phyloP scores from a whole-genome alignment of 1,140 invertebrate genomes.

The Nephila pilipes region DNA sequence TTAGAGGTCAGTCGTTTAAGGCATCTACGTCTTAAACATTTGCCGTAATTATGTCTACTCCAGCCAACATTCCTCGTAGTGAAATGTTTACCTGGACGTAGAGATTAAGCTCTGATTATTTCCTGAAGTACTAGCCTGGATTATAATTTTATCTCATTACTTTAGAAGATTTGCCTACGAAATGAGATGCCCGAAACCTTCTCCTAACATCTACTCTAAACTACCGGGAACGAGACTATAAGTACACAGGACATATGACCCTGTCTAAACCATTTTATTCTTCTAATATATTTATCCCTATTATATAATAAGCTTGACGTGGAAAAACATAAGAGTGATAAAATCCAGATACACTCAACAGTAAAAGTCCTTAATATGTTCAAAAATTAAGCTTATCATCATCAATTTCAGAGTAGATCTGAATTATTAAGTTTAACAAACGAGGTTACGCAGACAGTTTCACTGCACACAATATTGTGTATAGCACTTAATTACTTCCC shows the following conservation, averaged over 20 bases:
- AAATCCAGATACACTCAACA: slow-evolving; percentile 61
- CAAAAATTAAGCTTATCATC: slow-evolving; percentile 71
- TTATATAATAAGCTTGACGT: slow-evolving; percentile 59
- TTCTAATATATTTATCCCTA: slow-evolving; percentile 58
- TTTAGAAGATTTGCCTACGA: slow-evolving; percentile 38
- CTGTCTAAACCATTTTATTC: slow-evolving; percentile 58
- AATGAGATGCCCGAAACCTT: slow-evolving; percentile 27
- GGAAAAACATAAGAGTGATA: slow-evolving; percentile 61
- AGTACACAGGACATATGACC: slow-evolving; percentile 54
- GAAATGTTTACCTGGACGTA: slow-evolving; percentile 56
- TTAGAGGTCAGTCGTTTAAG: no score
- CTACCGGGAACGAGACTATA: not conserved
- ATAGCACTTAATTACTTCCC: slow-evolving; percentile 55
- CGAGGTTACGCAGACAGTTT: slow-evolving; percentile 18
- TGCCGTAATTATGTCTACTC: not conserved
- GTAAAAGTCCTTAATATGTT: slow-evolving; percentile 60
- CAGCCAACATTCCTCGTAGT: not conserved
- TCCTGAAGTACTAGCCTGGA: slow-evolving; percentile 11
- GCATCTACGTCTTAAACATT: no score
- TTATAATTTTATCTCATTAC: slow-evolving; percentile 69
- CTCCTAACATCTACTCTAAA: not conserved
- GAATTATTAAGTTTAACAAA: slow-evolving; percentile 71
- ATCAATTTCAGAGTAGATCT: slow-evolving; percentile 61
- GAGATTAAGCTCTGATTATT: slow-evolving; percentile 53
- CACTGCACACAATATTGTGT: slow-evolving; percentile 31